Evolutionary conservation across 2,888 invertebrate genomes (phyloP), one percentile per base, ranked within the genome.

Genomic region (Phortica okadai): DNA sequence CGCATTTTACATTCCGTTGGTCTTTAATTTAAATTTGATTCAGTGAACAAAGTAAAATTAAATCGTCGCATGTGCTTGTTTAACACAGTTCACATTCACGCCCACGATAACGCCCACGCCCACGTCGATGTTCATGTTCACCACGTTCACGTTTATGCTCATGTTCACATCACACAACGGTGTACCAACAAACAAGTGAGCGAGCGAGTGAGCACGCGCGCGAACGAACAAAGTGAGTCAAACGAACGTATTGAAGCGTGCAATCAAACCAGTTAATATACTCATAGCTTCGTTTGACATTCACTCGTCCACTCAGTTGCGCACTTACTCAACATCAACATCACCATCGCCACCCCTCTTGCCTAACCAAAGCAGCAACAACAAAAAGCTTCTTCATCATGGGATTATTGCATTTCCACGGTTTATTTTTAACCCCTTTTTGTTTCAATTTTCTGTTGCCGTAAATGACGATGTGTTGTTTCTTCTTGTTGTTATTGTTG

Each of bases 11-110:
- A 87, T 87, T 79, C 84, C 84, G 83, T 73, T 87, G 88, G 86
- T 83, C 78, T 87, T 86, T 83, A 84, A 84, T 87, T 87, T 87
- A 84, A 87, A 86, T 86, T 86, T 88, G 87, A 88, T 88, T 82
- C 88, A 87, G 79, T 87, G 87, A 84, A 87, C 87, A 87, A 87
- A 88, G 84, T 85, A 84, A 82, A 84, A 87, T 87, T 76, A 87
- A 85, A 86, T 86, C 33, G 70, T 72, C 41, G 41, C 70, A 42
- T 42, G 16, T 72, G 21, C 62, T 62, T 62, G 14, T 25, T 62
- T 62, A 10, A 25, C 16, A 8, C 62, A 56, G n/a, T 16, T 16
- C 64, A 14, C 64, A 64, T 5, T 64, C 64, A 33, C 25, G 11
- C 10, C 21, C 25, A 64, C 33, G 33, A 2, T 33, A 33, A 33